Percentiles rank a stretch among this genome's conserved stretches.
These are phyloP conservation scores for Nebria salina DNA, from an alignment of 2,888 invertebrate species.

Conservation along the genomic window DNA sequence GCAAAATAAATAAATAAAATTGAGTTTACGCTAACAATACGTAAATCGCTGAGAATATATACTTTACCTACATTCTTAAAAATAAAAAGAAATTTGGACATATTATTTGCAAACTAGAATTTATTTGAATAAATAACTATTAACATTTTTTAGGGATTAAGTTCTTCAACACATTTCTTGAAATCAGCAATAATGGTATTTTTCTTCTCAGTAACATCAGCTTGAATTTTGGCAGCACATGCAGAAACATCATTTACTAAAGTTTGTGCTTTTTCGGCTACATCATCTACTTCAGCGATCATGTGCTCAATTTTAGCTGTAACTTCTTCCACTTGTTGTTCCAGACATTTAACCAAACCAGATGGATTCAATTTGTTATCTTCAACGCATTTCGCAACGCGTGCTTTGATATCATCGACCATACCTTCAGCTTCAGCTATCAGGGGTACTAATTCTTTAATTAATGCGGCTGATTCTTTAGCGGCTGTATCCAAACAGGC, in stretches of 20 bases:
- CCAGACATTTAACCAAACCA: constrained; percentile 18
- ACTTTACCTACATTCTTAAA: too few relatives aligned
- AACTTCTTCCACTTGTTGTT: constrained; percentile 19
- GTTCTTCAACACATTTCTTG: constrained; percentile 16
- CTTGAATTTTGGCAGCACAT: constrained; percentile 12
- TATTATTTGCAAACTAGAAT: background rate
- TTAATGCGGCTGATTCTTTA: background rate
- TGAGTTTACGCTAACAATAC: too few relatives aligned
- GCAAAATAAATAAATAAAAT: background rate
- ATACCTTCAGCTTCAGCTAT: constrained; percentile 1
- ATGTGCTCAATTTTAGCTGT: background rate
- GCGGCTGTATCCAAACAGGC: constrained; percentile 19
- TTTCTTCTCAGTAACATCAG: background rate
- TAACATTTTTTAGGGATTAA: constrained; percentile 11
- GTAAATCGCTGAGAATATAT: too few relatives aligned
- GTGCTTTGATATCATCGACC: constrained; percentile 10
- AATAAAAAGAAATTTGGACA: background rate
- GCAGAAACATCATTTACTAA: background rate
- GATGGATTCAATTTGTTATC: constrained; percentile 1
- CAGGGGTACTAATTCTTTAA: background rate
- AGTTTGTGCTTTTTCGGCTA: background rate
- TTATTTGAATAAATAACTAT: constrained; percentile 8
- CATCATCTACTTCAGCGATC: background rate
- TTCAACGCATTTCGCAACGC: constrained; percentile 25
- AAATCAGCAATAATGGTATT: constrained; percentile 28